phyloP scores from a whole-genome alignment of 2,113 vertebrate genomes.

The Rhynchomys soricoides region DNA sequence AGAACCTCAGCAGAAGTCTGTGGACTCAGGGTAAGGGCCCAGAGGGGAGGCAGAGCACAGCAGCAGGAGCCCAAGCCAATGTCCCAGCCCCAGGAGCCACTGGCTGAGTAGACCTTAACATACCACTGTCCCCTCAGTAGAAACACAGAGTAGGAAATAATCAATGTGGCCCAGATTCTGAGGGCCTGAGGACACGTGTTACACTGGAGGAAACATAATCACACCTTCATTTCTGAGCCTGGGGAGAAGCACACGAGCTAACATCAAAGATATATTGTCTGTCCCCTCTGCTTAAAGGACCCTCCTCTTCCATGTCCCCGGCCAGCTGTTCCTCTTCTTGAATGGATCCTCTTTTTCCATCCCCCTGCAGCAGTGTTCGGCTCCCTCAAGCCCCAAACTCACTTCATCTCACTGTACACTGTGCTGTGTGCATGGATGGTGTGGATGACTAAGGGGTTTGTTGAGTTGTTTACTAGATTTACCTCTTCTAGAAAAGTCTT shows the following conservation, averaged over 20 bases:
- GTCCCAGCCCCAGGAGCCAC: neutral
- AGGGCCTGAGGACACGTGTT: neutral
- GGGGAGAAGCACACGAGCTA: neutral
- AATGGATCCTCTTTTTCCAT: neutral
- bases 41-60: no score
- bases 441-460: neutral
- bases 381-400: neutral
- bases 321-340: neutral
- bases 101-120: neutral
- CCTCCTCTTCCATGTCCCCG: neutral
- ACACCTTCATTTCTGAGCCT: neutral
- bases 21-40: neutral
- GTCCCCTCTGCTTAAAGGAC: neutral
- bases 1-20: neutral
- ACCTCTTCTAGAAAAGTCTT: neutral
- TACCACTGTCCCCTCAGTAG: neutral
- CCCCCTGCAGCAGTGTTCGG: neutral
- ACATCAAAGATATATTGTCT: neutral
- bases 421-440: neutral
- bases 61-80: neutral
- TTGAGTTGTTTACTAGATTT: neutral
- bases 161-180: neutral
- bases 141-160: neutral
- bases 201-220: neutral
- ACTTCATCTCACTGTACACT: rapidly evolving